Evolutionary conservation across 2,113 vertebrate genomes (phyloP).

Genomic region (Chrysochloris asiatica): DNA sequence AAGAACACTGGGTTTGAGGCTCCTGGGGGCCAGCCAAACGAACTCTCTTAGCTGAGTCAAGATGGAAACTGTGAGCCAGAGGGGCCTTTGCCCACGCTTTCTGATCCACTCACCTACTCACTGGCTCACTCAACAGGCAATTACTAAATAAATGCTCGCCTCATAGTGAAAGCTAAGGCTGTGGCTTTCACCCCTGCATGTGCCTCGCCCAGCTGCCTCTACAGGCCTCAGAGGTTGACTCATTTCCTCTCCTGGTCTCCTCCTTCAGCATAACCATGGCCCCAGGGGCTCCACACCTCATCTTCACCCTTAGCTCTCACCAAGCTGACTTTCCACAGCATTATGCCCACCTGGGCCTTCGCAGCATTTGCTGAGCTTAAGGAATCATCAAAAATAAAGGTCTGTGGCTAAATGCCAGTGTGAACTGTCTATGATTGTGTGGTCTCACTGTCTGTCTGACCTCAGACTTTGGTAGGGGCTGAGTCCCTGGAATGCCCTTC

Average conservation of each 20-base stretch:
- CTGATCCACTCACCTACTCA: background rate
- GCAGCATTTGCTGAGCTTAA: no score
- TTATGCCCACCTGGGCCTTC: no score
- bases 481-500: no score
- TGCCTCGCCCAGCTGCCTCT: background rate
- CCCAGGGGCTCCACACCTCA: background rate
- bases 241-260: constrained; percentile 53
- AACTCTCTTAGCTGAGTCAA: accelerated
- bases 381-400: no score
- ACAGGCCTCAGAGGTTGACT: constrained; percentile 52
- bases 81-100: background rate
- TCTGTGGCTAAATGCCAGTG: no score
- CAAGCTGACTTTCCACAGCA: no score
- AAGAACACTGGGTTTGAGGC: background rate
- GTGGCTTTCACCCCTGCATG: background rate
- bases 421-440: no score
- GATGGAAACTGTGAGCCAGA: background rate
- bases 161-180: background rate
- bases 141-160: background rate
- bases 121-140: background rate
- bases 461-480: no score
- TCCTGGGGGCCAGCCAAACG: background rate
- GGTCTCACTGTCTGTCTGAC: no score
- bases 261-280: background rate
- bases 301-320: background rate